Evolutionary conservation across 2,113 vertebrate species (phyloP).

Genomic region (Xiphias gladius): DNA sequence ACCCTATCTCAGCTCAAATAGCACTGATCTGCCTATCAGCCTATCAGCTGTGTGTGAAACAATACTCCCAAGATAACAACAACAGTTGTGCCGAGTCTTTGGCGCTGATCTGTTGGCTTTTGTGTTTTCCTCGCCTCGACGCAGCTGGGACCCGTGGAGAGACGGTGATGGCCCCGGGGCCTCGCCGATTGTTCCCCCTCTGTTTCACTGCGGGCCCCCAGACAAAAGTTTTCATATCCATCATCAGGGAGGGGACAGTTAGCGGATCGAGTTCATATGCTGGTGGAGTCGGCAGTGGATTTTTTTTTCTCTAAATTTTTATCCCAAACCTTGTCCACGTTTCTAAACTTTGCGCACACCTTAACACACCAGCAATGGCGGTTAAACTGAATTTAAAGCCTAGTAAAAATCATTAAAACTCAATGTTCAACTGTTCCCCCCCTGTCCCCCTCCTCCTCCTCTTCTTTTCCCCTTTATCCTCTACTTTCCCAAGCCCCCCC

Average conservation of each 20-base stretch:
- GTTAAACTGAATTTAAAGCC: constrained; percentile 56
- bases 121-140: constrained; percentile 60
- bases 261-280: constrained; percentile 25
- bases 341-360: constrained; percentile 41
- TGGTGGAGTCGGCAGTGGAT: constrained; percentile 6
- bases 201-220: constrained; percentile 29
- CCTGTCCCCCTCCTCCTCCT: not conserved
- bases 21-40: constrained; percentile 31
- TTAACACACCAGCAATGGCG: constrained; percentile 50
- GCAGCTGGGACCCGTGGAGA: constrained; percentile 63
- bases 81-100: constrained; percentile 43
- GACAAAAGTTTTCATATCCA: constrained; percentile 63
- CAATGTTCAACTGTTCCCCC: constrained; percentile 33
- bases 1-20: constrained; percentile 19
- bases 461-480: constrained; percentile 51
- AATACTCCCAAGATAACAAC: constrained; percentile 63
- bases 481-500: constrained; percentile 67
- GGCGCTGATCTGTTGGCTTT: constrained; percentile 57
- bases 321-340: not conserved
- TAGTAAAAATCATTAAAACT: constrained; percentile 47
- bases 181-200: constrained; percentile 61
- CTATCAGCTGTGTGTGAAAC: constrained; percentile 59
- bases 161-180: constrained; percentile 37
- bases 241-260: constrained; percentile 32
- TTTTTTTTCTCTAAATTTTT: not conserved